phyloP scores from a whole-genome alignment of 1,140 invertebrate genomes.

The Cherax quadricarinatus region DNA sequence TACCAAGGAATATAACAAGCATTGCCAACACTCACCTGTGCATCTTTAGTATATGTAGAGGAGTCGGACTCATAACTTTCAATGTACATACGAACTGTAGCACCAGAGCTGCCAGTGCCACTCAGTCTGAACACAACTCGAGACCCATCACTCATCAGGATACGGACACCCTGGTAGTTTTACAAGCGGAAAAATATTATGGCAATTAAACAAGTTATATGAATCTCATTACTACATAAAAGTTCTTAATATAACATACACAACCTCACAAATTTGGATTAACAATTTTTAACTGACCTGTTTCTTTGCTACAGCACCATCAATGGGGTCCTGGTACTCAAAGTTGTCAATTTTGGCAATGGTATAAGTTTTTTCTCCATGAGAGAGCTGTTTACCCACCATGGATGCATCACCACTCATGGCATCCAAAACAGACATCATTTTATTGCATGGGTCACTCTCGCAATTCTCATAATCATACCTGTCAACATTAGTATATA shows the following conservation, averaged over 20 bases:
- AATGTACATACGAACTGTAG: constrained; percentile 96
- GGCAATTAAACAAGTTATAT: background rate
- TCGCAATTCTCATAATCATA: constrained; percentile 99
- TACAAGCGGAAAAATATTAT: background rate
- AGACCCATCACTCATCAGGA: constrained; percentile 95
- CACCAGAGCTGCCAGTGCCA: constrained; percentile 97
- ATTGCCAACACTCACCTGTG: constrained; percentile 81
- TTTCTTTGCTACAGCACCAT: constrained; percentile 92
- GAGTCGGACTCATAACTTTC: constrained; percentile 89
- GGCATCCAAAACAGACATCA: constrained; percentile 88
- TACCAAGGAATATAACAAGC: too few species aligned
- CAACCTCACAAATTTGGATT: too few species aligned
- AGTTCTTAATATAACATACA: too few species aligned
- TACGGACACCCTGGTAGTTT: constrained; percentile 87
- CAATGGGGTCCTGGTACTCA: constrained; percentile 95
- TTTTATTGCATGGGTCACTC: constrained; percentile 87
- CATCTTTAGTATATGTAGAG: constrained; percentile 80
- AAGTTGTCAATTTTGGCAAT: constrained; percentile 80
- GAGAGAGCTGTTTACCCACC: constrained; percentile 82
- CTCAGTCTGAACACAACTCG: constrained; percentile 95
- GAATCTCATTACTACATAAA: background rate
- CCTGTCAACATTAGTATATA: constrained; percentile 78
- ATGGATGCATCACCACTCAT: constrained; percentile 82
- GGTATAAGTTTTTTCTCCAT: constrained; percentile 80
- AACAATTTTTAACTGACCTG: too few species aligned